Evolutionary conservation across 2,113 vertebrate species (phyloP).

Genomic region (Scomber japonicus): DNA sequence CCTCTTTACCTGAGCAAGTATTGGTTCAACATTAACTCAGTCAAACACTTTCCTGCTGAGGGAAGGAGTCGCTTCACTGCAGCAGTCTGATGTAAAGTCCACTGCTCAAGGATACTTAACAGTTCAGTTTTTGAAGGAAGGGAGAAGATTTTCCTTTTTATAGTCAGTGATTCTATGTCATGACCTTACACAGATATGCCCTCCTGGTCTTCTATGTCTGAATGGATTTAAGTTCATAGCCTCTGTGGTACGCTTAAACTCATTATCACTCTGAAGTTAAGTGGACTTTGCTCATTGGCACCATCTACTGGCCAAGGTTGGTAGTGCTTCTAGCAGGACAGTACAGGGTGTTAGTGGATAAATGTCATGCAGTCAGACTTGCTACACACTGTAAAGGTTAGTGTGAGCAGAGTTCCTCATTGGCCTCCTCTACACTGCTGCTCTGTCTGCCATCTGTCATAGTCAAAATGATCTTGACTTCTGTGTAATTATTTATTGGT

Average conservation of each 20-base stretch:
- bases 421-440: background rate
- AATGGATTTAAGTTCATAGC: background rate
- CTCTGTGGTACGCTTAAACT: background rate
- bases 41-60: background rate
- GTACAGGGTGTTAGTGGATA: conserved; percentile 9
- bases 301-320: conserved; percentile 60
- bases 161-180: background rate
- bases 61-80: conserved; percentile 1
- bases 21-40: conserved; percentile 11
- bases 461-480: background rate
- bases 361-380: conserved; percentile 39
- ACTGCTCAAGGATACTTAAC: background rate
- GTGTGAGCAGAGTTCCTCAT: conserved; percentile 20
- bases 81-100: background rate
- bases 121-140: background rate
- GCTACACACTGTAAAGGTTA: conserved; percentile 38
- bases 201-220: background rate
- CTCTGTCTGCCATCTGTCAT: conserved; percentile 1
- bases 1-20: conserved; percentile 5
- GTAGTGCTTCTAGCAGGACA: background rate
- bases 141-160: background rate
- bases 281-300: conserved; percentile 25
- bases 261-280: background rate
- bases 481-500: background rate
- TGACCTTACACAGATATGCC: too few relatives aligned